Base-by-base conservation (phyloP, 2,113 vertebrate species). In the Lophura nycthemera region DNA sequence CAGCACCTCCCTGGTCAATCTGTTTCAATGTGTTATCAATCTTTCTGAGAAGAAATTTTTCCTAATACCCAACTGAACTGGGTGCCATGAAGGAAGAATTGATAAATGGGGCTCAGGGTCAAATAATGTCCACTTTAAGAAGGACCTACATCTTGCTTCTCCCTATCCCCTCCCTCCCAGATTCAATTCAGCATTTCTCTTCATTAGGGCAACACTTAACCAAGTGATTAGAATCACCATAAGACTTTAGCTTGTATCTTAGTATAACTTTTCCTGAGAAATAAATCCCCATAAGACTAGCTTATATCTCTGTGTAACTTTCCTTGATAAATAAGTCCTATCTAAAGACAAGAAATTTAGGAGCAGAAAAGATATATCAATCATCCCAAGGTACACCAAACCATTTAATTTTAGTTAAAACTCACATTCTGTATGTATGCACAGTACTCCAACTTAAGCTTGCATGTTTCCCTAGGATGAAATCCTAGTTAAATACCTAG, bases 141-240 rank as follows among this genome's bases (percentile, higher is more conserved):
- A 1, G 61, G 18, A 66, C 25, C 32, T 36, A 11, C 8, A 54
- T 32, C 52, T 82, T 40, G 10, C 71, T 69, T 27, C 34, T 76
- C 22, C 29, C 32, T 69, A 0, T 0, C 0, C 20, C 3, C 10
- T 13, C 50, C 17, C 5, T 48, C 69, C 0, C 19, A 69, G 36
- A 38, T n/a, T 71, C 52, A 72, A 8, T 40, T 56, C 22, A 69
- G 27, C 15, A 52, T 57, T 90, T 77, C 17, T 72, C 34, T 64
- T 75, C 0, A 0, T 40, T 72, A 79, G 59, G 13, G 45, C 20
- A 86, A 38, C 32, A 76, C 47, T 25, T 50, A 66, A 48, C 11
- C 40, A 48, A 38, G 5, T 8, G 50, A 73, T 36, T 24, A 30
- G 21, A 71, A 87, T 63, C 54, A 78, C 19, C 7, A 2, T 34